Conservation (phyloP, 1,140 invertebrate species). For the Muscidifurax raptorellus region DNA sequence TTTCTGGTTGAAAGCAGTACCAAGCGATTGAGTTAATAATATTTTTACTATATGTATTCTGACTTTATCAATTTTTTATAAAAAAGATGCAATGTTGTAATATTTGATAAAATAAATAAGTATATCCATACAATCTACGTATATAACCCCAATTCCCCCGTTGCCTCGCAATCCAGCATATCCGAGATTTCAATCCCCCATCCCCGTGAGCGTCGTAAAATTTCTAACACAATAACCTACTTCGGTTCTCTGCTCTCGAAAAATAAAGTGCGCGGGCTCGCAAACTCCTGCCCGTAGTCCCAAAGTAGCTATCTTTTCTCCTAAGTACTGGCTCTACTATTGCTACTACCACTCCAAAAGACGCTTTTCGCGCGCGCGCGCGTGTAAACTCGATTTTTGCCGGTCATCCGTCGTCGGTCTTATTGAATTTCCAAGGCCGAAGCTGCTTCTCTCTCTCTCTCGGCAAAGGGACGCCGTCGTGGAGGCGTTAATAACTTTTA, state of each 20-base stretch:
- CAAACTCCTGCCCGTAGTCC: not conserved
- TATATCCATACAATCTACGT: not conserved
- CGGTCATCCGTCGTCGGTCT: constrained; percentile 16
- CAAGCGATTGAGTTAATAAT: not conserved
- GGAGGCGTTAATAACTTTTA: constrained; percentile 38
- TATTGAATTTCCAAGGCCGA: constrained; percentile 34
- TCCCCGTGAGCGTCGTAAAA: not conserved
- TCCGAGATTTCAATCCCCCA: not conserved
- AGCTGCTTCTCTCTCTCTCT: not conserved
- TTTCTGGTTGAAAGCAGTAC: constrained; percentile 48
- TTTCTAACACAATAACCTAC: constrained; percentile 43
- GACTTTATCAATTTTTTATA: not conserved
- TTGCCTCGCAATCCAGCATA: not conserved
- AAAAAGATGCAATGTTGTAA: not conserved
- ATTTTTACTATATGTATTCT: no score
- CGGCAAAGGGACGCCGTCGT: not conserved
- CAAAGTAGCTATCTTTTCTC: not conserved
- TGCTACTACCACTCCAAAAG: not conserved
- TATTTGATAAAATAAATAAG: not conserved
- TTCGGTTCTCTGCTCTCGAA: not conserved
- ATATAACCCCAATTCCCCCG: not conserved
- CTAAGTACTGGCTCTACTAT: not conserved
- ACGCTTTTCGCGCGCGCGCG: not conserved
- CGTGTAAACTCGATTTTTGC: constrained; percentile 26
- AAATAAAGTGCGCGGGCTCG: constrained; percentile 15